Base-by-base conservation (phyloP, 2,888 invertebrate species). In the Oscheius myriophilus region DNA sequence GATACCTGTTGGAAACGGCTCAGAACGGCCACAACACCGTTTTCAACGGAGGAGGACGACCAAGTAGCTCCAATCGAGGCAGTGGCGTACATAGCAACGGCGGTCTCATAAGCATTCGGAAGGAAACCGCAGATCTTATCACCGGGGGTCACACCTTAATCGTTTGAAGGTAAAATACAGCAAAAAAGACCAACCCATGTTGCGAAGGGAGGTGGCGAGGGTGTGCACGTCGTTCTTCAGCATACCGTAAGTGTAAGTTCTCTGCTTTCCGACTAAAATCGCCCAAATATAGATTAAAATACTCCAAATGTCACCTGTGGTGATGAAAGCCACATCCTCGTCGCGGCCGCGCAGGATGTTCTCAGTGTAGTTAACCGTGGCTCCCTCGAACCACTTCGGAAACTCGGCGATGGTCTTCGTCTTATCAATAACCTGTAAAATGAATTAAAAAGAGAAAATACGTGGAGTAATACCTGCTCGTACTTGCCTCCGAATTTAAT, bases 41-140 rank as follows among this genome's bases (percentile, higher is more conserved):
- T 90, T 79, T 90, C 90, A 1, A 90, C 89, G 2, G 89, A 89
- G 0, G 90, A 89, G 7, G 89, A 88, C 61, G 89, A 89, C 90
- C 90, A 90, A 0, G 89, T 86, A 2, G 89, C 90, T 39, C 90
- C 90, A 23, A 90, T 84, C 71, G 89, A 88, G 1, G 89, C 87
- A 7, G 89, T 87, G 14, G 90, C 90, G 66, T 90, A 84, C 87
- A 90, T 89, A 14, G 89, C 89, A 41, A 87, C 87, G 16, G 90
- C 84, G 1, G 90, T 88, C 78, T 89, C 88, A 52, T 87, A 84
- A 70, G 88, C 87, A 82, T 90, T 90, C 0, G 90, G 89, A 62
- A 90, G 83, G 82, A 89, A 90, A 49, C 89, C 86, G 85, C 86
- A 90, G 70, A 90, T 89, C 52, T 88, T 84, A 79, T 90, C 90